Percentiles rank a stretch among this genome's conserved stretches.
phyloP scores from a whole-genome alignment of 2,113 vertebrate species.

The Macquaria ambigua region DNA sequence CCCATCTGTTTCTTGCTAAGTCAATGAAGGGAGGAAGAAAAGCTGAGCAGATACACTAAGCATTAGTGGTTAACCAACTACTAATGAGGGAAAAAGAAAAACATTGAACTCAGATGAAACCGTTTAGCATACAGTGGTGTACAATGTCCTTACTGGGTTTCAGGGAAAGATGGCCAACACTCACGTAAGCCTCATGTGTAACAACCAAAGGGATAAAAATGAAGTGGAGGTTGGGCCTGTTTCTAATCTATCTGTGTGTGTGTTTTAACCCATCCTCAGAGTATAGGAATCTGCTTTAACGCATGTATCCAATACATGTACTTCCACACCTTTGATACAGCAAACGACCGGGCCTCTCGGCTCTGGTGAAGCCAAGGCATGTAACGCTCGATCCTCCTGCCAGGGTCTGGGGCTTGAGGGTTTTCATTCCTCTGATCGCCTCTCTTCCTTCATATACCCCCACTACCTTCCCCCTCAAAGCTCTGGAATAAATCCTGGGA shows the following conservation, averaged over 20 bases:
- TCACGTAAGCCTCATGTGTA: slow-evolving; percentile 72
- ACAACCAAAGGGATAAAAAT: slow-evolving; percentile 63
- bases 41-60: slow-evolving; percentile 80
- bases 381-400: slow-evolving; percentile 63
- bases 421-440: slow-evolving; percentile 69
- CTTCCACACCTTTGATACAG: slow-evolving; percentile 66
- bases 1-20: slow-evolving; percentile 81
- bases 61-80: slow-evolving; percentile 85
- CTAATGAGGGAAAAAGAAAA: slow-evolving; percentile 85
- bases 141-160: slow-evolving; percentile 71
- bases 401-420: slow-evolving; percentile 73
- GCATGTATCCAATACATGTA: slow-evolving; percentile 35
- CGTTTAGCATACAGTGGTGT: slow-evolving; percentile 74
- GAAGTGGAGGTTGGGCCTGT: slow-evolving; percentile 46
- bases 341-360: slow-evolving; percentile 47
- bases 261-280: slow-evolving; percentile 41
- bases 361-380: slow-evolving; percentile 70
- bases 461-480: slow-evolving; percentile 75
- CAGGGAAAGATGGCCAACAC: slow-evolving; percentile 72
- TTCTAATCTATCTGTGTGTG: slow-evolving; percentile 67
- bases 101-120: slow-evolving; percentile 81
- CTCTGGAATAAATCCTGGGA: slow-evolving; percentile 83
- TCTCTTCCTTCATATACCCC: slow-evolving; percentile 75
- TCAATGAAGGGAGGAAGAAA: slow-evolving; percentile 73
- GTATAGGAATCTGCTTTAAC: slow-evolving; percentile 44